Evolutionary conservation across 2,888 invertebrate genomes (phyloP).

Genomic region (Tillus elongatus): DNA sequence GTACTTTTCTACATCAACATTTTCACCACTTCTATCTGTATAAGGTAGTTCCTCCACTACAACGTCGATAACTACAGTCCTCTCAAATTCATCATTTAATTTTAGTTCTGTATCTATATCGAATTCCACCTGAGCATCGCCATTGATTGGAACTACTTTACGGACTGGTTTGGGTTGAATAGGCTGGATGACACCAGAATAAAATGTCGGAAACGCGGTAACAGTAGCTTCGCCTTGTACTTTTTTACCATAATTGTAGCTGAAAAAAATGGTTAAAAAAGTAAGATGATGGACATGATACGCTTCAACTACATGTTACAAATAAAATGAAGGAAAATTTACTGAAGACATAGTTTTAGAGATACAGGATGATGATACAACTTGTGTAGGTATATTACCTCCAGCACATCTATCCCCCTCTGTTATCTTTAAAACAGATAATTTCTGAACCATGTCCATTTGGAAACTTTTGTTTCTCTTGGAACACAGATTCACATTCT

Average conservation of each 20-base stretch:
- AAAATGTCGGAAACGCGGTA: slow-evolving; percentile 74
- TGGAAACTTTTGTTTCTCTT: too few species aligned
- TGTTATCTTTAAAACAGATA: too few species aligned
- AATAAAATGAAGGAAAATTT: too few species aligned
- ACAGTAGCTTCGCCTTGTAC: slow-evolving; percentile 80
- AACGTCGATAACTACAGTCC: slow-evolving; percentile 77
- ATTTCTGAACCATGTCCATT: too few species aligned
- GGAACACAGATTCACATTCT: too few species aligned
- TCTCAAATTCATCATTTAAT: slow-evolving; percentile 68
- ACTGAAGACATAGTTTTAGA: too few species aligned
- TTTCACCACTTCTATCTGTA: too few species aligned
- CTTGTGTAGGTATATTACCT: too few species aligned
- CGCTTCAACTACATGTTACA: too few species aligned
- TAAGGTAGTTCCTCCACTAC: slow-evolving; percentile 81
- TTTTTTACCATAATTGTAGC: slow-evolving; percentile 78
- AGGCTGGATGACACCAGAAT: slow-evolving; percentile 69
- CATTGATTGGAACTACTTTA: slow-evolving; percentile 59
- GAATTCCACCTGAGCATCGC: slow-evolving; percentile 59
- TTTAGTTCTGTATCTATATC: slow-evolving; percentile 66
- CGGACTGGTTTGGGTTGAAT: slow-evolving; percentile 63
- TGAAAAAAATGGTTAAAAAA: slow-evolving; percentile 36
- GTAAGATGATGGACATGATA: slow-evolving; percentile 8
- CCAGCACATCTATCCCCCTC: too few species aligned
- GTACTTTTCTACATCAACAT: too few species aligned
- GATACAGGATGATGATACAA: too few species aligned